These are phyloP conservation scores for Nymphalis polychloros DNA, from an alignment of 2,888 invertebrate species.

Conservation along the genomic window DNA sequence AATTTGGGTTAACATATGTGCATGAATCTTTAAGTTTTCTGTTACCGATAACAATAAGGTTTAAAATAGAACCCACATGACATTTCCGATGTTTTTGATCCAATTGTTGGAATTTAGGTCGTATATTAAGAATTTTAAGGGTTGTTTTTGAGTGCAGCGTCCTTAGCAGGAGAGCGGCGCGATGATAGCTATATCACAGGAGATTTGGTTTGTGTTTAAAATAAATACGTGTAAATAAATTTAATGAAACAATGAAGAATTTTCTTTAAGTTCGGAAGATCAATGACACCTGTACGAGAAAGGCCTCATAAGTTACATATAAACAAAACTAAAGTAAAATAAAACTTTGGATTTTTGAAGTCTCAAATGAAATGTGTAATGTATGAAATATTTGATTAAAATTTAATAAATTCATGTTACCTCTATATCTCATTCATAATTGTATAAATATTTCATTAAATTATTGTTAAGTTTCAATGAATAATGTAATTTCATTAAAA, in stretches of 20 bases:
- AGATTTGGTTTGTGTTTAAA: conserved; percentile 16
- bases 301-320: conserved; percentile 1
- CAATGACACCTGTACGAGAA: conserved; percentile 8
- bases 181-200: conserved; percentile 32
- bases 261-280: conserved; percentile 19
- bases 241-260: conserved; percentile 30
- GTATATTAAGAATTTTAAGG: background rate
- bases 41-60: conserved; percentile 9
- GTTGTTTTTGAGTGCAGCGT: conserved; percentile 22
- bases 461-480: too few species aligned
- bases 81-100: background rate
- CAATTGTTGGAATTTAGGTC: conserved; percentile 1
- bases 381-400: too few species aligned
- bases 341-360: background rate
- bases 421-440: too few species aligned
- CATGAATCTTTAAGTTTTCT: background rate
- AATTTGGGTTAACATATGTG: conserved; percentile 15
- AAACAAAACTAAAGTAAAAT: background rate
- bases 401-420: too few species aligned
- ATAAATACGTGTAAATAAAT: conserved; percentile 33
- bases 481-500: too few species aligned
- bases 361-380: too few species aligned
- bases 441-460: too few species aligned
- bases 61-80: background rate
- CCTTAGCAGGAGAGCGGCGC: conserved; percentile 13